Evolutionary conservation across 2,888 invertebrate species (phyloP).

Genomic region (Opisthograptis luteolata): DNA sequence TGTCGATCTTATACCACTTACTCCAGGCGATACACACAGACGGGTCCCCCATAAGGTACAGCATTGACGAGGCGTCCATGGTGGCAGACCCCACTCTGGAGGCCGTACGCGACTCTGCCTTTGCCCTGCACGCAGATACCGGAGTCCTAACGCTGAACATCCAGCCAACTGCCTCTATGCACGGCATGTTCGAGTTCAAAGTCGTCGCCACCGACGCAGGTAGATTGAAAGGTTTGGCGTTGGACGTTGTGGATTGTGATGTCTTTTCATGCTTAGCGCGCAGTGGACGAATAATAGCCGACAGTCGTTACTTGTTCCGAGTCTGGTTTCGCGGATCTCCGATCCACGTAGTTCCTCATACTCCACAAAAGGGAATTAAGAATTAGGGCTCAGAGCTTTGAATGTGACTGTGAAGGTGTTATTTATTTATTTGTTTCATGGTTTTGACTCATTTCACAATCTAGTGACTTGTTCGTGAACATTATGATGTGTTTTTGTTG

Average conservation of each 20-base stretch:
- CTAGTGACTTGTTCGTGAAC: too few species aligned
- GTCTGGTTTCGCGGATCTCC: too few species aligned
- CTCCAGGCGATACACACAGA: slow-evolving; percentile 85
- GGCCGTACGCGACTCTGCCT: slow-evolving; percentile 63
- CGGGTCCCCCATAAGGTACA: slow-evolving; percentile 67
- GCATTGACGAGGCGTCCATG: slow-evolving; percentile 64
- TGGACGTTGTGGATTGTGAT: neutral
- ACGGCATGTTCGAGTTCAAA: slow-evolving; percentile 85
- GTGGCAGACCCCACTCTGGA: slow-evolving; percentile 69
- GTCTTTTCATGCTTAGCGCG: neutral
- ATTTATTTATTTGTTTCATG: too few species aligned
- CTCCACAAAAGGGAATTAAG: too few species aligned
- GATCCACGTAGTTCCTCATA: too few species aligned
- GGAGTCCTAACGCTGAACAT: slow-evolving; percentile 81
- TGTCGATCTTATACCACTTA: neutral
- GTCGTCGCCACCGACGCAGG: slow-evolving; percentile 81
- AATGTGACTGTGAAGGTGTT: too few species aligned
- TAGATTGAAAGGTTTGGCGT: slow-evolving; percentile 40
- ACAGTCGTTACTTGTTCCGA: too few species aligned
- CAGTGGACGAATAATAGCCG: too few species aligned
- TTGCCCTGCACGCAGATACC: slow-evolving; percentile 61
- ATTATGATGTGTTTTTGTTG: too few species aligned
- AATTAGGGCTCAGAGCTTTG: too few species aligned
- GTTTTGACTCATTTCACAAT: too few species aligned
- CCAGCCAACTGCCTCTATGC: slow-evolving; percentile 80